Base-by-base conservation (phyloP, 2,113 vertebrate genomes). In the Corythornis vintsioides region DNA sequence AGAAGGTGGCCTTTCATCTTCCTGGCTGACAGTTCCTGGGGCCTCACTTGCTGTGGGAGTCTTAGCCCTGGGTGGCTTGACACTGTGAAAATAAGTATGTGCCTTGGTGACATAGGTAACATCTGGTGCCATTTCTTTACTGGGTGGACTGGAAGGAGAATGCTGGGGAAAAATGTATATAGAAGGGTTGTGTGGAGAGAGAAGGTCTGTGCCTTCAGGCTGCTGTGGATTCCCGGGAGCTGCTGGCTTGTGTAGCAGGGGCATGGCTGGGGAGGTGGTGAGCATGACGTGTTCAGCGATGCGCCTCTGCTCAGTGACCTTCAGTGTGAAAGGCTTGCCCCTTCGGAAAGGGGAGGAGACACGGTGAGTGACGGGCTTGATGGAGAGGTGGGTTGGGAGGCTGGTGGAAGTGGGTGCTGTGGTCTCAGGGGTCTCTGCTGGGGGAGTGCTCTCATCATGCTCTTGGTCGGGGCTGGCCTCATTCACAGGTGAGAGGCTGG, bases 391-490 rank as follows among this genome's bases (percentile, higher is more conserved):
- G 31, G 93, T 31, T 0, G 92, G 92, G 22, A 78, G 94, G 57
- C 31, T 89, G 43, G 45, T 53, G 43, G 42, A 18, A 18, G 75
- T 18, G 10, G 78, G 24, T 12, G 80, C 77, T 17, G 87, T 10
- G 6, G 84, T 70, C 42, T 98, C 95, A 0, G 96, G 95, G 28
- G 95, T 69, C 88, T 94, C 97, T 3, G 96, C 96, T 9, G 97
- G 95, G 47, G 96, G 95, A 52, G 95, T 15, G 8, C 69, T 86
- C 38, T 98, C 98, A 13, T 96, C 97, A 67, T 93, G 76, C 64
- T 99, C 99, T 1, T 98, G 96, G 82, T 99, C 98, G 0, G 98
- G 94, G 93, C 98, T 98, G 21, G 98, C 98, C 94, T 99, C 99
- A 0, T 98, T 99, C 64, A 99, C 99, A 0, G 99, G 99, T 0